A percentile compares a stretch with the other conserved stretches of the same genome.
Evolutionary conservation across 2,113 vertebrate genomes (phyloP).

Genomic region (Rhizomys pruinosus): DNA sequence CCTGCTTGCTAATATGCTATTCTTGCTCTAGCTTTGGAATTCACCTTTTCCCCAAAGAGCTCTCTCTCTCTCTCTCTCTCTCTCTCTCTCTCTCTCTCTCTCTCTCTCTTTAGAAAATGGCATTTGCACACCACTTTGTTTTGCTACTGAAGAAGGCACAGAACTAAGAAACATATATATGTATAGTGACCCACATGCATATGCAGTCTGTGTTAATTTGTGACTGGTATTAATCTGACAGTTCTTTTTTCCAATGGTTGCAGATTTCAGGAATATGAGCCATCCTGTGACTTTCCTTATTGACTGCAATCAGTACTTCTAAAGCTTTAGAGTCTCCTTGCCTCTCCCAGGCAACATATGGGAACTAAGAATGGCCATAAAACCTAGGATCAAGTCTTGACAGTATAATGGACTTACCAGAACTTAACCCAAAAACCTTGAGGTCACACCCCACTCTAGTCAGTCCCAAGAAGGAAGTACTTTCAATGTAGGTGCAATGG

Average conservation of each 20-base stretch:
- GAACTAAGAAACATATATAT: background rate
- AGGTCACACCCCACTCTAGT: background rate
- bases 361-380: background rate
- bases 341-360: background rate
- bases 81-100: too few relatives aligned
- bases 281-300: background rate
- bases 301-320: background rate
- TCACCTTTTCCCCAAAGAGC: background rate
- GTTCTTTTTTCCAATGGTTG: background rate
- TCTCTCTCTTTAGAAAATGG: too few relatives aligned
- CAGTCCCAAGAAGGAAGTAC: background rate
- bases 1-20: background rate
- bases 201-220: background rate
- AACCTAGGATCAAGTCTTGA: background rate
- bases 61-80: too few relatives aligned
- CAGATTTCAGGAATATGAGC: conserved; percentile 7
- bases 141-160: background rate
- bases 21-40: background rate
- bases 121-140: background rate
- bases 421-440: background rate
- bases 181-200: background rate
- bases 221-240: background rate
- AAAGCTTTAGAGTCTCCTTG: background rate
- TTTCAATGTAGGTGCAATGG: background rate
- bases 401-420: background rate